Evolutionary conservation across 2,888 invertebrate genomes (phyloP).

Genomic region (Pristionchus entomophagus): DNA sequence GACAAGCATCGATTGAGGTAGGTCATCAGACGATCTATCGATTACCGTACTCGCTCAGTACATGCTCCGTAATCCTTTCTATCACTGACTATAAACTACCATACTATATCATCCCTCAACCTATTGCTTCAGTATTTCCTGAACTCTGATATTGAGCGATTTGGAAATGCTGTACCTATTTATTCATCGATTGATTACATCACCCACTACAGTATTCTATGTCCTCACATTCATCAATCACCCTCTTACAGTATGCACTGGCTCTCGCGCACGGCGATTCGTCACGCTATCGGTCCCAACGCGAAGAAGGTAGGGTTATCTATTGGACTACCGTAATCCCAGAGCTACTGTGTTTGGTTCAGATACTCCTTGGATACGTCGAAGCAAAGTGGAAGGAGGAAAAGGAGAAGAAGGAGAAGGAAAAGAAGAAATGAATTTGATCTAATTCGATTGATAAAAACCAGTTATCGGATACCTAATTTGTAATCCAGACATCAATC

Average conservation of each 20-base stretch:
- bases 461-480: no score
- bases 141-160: no score
- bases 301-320: constrained; percentile 20
- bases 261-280: constrained; percentile 37
- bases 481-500: no score
- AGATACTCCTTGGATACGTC: constrained; percentile 8
- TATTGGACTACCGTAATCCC: constrained; percentile 4
- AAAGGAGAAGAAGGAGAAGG: neutral
- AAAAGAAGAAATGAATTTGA: constrained; percentile 23
- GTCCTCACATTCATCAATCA: no score
- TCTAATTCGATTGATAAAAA: constrained; percentile 28
- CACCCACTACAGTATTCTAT: no score
- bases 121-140: no score
- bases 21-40: neutral
- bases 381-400: constrained; percentile 2
- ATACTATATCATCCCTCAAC: no score
- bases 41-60: neutral
- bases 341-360: neutral
- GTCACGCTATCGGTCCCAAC: constrained; percentile 36
- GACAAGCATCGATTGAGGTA: constrained; percentile 41
- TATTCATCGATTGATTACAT: no score
- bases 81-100: no score
- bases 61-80: no score
- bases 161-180: no score
- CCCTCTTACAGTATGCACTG: constrained; percentile 44